These are phyloP conservation scores for Masticophis lateralis DNA, from an alignment of 2,797 vertebrate species.

Conservation along the genomic window DNA sequence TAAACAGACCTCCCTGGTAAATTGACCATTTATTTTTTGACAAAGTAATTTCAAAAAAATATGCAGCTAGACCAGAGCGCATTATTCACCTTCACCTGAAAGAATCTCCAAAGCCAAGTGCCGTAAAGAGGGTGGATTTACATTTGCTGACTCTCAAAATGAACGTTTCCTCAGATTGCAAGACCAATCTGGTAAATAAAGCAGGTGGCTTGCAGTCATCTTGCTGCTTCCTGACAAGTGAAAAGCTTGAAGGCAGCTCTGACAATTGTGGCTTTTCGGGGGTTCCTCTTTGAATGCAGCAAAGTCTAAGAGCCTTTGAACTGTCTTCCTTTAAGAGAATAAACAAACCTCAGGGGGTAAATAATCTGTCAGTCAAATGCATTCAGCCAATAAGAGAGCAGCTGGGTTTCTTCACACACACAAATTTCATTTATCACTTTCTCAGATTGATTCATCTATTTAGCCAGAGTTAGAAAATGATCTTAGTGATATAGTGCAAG, in stretches of 20 bases:
- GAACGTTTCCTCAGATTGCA: not conserved
- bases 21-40: not conserved
- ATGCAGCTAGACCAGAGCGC: not conserved
- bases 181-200: slow-evolving; percentile 36
- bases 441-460: not conserved
- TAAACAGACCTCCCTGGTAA: not conserved
- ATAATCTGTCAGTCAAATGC: not conserved
- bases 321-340: slow-evolving; percentile 11
- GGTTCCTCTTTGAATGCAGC: not conserved
- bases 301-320: not conserved
- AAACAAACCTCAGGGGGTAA: slow-evolving; percentile 14
- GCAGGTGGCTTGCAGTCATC: slow-evolving; percentile 17
- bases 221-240: not conserved
- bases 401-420: not conserved
- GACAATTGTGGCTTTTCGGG: not conserved
- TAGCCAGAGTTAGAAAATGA: not conserved
- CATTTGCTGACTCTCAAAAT: slow-evolving; percentile 20
- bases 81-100: slow-evolving; percentile 19
- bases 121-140: slow-evolving; percentile 24
- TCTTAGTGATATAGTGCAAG: not conserved
- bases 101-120: slow-evolving; percentile 11
- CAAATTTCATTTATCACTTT: not conserved
- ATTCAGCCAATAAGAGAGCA: not conserved
- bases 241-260: slow-evolving; percentile 23
- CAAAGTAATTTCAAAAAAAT: slow-evolving; percentile 39